These are phyloP conservation scores for Lycaon pictus DNA, from an alignment of 2,113 vertebrate species.

Conservation along the genomic window DNA sequence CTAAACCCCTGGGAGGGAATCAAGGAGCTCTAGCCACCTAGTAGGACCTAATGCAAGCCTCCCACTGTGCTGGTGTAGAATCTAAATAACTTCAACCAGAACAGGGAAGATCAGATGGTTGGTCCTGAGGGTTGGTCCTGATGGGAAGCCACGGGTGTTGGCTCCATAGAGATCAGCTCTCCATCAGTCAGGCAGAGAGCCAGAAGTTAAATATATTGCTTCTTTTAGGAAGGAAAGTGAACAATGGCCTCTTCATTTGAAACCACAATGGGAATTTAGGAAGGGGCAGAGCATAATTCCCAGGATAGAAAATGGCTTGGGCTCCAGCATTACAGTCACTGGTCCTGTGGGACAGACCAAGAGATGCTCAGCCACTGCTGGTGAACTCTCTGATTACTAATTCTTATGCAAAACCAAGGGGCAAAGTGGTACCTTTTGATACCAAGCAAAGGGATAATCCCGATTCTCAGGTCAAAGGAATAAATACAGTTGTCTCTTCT, in stretches of 20 bases:
- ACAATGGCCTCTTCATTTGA: conserved; percentile 72
- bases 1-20: background rate
- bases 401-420: background rate
- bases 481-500: background rate
- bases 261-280: conserved; percentile 72
- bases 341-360: background rate
- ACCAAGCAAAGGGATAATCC: conserved; percentile 25
- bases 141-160: conserved; percentile 76
- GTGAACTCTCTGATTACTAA: background rate
- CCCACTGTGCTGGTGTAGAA: background rate
- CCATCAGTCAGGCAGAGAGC: conserved; percentile 68
- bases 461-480: background rate
- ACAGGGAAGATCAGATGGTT: background rate
- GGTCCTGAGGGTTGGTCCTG: conserved; percentile 11
- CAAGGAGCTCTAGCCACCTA: background rate
- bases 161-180: conserved; percentile 25
- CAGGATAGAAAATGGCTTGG: conserved; percentile 60
- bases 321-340: conserved; percentile 12
- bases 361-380: background rate
- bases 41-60: background rate
- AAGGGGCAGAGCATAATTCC: conserved; percentile 56
- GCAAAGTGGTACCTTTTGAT: background rate
- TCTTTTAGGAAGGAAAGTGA: conserved; percentile 75
- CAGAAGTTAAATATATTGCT: conserved; percentile 82
- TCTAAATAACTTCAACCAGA: background rate